Percentiles rank a stretch among this genome's conserved stretches.
These are phyloP conservation scores for Colinus virginianus DNA, from an alignment of 2,113 vertebrate genomes.

Conservation along the genomic window DNA sequence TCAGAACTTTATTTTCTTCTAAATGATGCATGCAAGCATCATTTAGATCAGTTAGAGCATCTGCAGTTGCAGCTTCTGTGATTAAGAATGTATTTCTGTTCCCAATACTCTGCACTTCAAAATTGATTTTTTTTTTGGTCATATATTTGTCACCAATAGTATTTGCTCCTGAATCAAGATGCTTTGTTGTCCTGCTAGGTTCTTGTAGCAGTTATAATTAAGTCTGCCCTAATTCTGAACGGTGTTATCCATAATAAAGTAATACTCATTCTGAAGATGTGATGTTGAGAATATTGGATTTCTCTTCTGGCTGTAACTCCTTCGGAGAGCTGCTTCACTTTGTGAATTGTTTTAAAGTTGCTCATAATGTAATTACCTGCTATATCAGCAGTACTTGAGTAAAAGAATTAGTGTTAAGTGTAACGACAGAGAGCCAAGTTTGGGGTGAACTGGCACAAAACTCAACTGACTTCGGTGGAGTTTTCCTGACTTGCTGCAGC, in stretches of 20 bases:
- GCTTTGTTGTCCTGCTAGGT: background rate
- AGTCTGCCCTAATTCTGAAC: background rate
- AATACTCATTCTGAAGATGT: background rate
- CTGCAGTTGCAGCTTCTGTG: background rate
- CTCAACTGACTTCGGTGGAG: background rate
- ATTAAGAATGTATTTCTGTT: background rate
- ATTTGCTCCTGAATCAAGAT: background rate
- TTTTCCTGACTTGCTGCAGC: background rate
- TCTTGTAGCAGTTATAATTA: background rate
- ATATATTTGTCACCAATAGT: background rate
- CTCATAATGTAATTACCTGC: background rate
- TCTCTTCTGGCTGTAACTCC: background rate
- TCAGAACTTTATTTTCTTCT: background rate
- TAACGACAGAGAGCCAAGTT: background rate
- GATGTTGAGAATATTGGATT: conserved; percentile 25
- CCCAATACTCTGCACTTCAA: background rate
- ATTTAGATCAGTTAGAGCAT: background rate
- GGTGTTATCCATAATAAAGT: background rate
- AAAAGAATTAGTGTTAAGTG: background rate
- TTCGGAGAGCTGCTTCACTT: background rate
- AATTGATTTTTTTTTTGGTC: background rate
- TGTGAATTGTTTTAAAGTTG: background rate
- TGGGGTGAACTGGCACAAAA: background rate
- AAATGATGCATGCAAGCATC: background rate
- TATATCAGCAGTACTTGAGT: background rate